Evolutionary conservation across 2,113 vertebrate species (phyloP).

Genomic region (Struthidea cinerea): DNA sequence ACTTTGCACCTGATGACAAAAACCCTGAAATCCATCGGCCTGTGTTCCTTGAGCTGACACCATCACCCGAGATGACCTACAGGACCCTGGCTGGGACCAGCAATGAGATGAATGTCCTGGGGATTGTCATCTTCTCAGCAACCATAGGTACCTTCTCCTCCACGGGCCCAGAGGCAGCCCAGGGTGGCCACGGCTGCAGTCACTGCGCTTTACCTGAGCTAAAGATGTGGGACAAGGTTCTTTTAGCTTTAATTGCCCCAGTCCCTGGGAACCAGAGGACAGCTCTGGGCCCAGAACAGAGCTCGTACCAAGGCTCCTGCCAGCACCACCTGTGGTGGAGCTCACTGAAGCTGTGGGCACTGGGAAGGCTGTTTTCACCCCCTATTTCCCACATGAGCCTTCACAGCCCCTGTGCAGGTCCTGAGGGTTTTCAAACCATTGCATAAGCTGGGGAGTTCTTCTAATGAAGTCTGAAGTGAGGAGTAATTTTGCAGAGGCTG

Average conservation of each 20-base stretch:
- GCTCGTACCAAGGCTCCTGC: accelerated
- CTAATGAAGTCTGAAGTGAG: neutral
- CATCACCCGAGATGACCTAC: constrained; percentile 78
- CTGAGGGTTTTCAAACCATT: neutral
- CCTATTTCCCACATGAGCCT: neutral
- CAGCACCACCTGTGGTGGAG: accelerated
- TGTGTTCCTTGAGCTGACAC: constrained; percentile 81
- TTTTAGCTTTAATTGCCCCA: neutral
- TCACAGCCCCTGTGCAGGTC: accelerated
- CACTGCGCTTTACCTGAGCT: accelerated
- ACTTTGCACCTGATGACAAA: constrained; percentile 76
- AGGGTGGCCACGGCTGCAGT: neutral
- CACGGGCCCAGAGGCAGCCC: accelerated
- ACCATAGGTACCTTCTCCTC: constrained; percentile 78
- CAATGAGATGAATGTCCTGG: constrained; percentile 88
- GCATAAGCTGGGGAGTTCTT: neutral
- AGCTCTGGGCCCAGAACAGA: neutral
- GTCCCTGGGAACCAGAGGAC: neutral
- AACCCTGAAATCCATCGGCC: constrained; percentile 70
- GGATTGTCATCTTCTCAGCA: constrained; percentile 89
- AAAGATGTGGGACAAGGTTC: accelerated
- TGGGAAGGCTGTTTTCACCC: neutral
- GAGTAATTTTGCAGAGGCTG: neutral
- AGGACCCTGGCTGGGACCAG: constrained; percentile 81
- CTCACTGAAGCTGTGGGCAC: neutral